Evolutionary conservation across 2,888 invertebrate genomes (phyloP).

Genomic region (Brachypalpus laphriformis): DNA sequence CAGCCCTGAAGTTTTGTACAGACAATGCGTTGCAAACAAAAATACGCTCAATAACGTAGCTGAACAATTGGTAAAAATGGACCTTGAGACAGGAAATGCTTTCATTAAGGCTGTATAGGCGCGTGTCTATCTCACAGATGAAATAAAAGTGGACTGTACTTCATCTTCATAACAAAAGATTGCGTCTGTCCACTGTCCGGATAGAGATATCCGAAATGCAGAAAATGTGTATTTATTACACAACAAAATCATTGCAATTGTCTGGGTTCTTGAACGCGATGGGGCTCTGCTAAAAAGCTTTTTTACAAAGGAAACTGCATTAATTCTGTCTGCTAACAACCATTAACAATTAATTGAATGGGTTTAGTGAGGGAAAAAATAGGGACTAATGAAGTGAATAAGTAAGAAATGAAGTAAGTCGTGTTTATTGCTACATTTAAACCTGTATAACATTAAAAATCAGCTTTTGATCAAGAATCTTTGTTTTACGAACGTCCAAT

Average conservation of each 20-base stretch:
- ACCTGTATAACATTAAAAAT: no score
- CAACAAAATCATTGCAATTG: not conserved
- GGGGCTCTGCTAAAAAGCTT: no score
- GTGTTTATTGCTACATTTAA: no score
- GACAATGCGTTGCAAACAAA: constrained; percentile 33
- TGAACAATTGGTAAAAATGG: constrained; percentile 12
- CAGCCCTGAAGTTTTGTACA: not conserved
- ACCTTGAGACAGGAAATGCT: constrained; percentile 46
- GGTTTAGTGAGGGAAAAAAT: no score
- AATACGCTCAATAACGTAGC: constrained; percentile 29
- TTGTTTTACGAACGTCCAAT: no score
- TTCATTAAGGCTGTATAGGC: constrained; percentile 21
- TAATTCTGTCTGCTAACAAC: no score
- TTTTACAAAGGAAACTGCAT: no score
- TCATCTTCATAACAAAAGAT: constrained; percentile 18
- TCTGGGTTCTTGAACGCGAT: not conserved
- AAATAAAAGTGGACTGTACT: constrained; percentile 1
- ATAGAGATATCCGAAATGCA: constrained; percentile 6
- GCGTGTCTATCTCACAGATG: not conserved
- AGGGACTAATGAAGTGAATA: no score
- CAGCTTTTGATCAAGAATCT: no score
- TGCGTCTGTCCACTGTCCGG: not conserved
- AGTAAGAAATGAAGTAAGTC: no score
- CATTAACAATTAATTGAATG: no score
- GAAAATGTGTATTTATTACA: not conserved